Evolutionary conservation across 92 coral and sea anemone species (phyloP), one percentile per base, ranked within the genome.

Genomic region (Porites evermanni): DNA sequence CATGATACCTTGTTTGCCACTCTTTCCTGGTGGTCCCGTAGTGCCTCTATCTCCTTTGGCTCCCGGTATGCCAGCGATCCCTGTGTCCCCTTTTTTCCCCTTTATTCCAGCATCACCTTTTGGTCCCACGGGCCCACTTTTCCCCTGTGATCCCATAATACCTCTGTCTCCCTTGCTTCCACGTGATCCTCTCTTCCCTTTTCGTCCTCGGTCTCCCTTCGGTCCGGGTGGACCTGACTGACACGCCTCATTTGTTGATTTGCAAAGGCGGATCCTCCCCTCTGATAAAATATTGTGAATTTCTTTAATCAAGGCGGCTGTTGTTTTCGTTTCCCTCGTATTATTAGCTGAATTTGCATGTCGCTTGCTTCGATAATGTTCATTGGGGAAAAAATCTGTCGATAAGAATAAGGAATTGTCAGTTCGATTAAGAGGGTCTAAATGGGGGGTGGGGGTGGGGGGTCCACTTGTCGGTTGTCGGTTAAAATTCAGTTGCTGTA

Each of bases 121-220:
- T 65, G 29, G 75, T 14, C 84, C 72, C 29, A 16, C 26, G 24
- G 69, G 70, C 38, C 77, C 77, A 4, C 77, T 72, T 58, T 72
- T 74, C 21, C 78, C 64, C 11, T 60, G 64, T 32, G 64, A 53
- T 74, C 78, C 78, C 64, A 74, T 19, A 50, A 74, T n/a, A 9
- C 78, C 78, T 74, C 9, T 20, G 21, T 74, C 64, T 2, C 78
- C 78, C 17, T 74, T 74, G 64, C 47, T n/a, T 51, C 78, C 78
- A 32, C 44, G 5, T 32, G 44, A 32, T 5, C 44, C 44, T 32
- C 44, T 50, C 47, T 9, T n/a, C 78, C 78, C 44, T 32, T 32
- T 32, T 32, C 13, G 3, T 16, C 44, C 44, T 32, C 44, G 44
- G 3, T 32, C 44, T 32, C 44, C 67, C 20, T 19, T 63, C 18